Evolutionary conservation across 2,888 invertebrate species (phyloP).

Genomic region (Phengaris arion): DNA sequence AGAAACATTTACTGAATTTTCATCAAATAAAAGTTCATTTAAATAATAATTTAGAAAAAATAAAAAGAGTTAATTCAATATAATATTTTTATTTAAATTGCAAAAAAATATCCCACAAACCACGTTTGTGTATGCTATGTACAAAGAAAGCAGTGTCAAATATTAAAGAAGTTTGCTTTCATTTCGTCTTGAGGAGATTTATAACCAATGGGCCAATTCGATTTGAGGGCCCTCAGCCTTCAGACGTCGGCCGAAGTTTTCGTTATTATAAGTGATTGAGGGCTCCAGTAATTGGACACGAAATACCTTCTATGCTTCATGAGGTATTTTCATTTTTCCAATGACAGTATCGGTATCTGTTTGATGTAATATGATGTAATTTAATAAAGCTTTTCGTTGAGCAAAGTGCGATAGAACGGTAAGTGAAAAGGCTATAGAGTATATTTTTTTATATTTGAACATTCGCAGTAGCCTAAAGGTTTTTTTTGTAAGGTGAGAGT

Average conservation of each 20-base stretch:
- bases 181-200: constrained; percentile 19
- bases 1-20: too few species aligned
- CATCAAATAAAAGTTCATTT: too few species aligned
- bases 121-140: neutral
- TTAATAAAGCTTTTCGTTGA: neutral
- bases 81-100: neutral
- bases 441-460: neutral
- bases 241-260: constrained; percentile 6
- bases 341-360: neutral
- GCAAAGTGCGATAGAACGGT: neutral
- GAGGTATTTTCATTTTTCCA: constrained; percentile 9
- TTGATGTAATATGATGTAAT: neutral
- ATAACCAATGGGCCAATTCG: constrained; percentile 7
- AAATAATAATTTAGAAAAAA: too few species aligned
- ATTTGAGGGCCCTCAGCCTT: constrained; percentile 4
- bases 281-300: constrained; percentile 20
- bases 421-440: neutral
- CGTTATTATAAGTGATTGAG: constrained; percentile 22
- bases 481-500: too few species aligned
- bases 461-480: too few species aligned
- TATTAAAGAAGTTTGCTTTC: constrained; percentile 16
- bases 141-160: neutral
- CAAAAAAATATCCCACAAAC: neutral
- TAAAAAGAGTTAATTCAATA: too few species aligned
- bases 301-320: constrained; percentile 12